Evolutionary conservation across 2,797 vertebrate species (phyloP).

Genomic region (Cirrhinus mrigala): DNA sequence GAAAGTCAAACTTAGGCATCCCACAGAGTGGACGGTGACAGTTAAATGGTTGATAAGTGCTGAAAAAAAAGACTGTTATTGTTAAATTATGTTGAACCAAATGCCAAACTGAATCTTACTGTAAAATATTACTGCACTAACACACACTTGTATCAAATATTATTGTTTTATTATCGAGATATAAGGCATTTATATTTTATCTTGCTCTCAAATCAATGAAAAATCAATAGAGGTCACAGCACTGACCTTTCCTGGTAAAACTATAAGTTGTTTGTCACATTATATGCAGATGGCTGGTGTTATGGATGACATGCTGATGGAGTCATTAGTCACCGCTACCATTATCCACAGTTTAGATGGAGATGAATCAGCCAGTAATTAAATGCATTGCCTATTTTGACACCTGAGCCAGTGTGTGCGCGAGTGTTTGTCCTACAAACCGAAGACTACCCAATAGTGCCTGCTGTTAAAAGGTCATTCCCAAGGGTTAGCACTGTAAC

Average conservation of each 20-base stretch:
- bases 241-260: slow-evolving; percentile 48
- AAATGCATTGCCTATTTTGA: slow-evolving; percentile 65
- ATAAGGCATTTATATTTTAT: slow-evolving; percentile 7
- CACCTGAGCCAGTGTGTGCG: slow-evolving; percentile 47
- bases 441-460: slow-evolving; percentile 47
- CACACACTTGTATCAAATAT: background rate
- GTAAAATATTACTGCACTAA: background rate
- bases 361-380: slow-evolving; percentile 62
- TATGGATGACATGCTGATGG: slow-evolving; percentile 31
- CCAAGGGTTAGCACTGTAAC: slow-evolving; percentile 55
- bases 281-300: slow-evolving; percentile 23
- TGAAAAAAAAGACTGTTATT: background rate
- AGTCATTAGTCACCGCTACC: slow-evolving; percentile 21
- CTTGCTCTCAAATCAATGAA: slow-evolving; percentile 26
- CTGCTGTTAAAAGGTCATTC: slow-evolving; percentile 52
- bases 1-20: too few relatives aligned
- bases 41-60: too few relatives aligned
- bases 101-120: background rate
- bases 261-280: slow-evolving; percentile 40
- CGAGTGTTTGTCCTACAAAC: slow-evolving; percentile 48
- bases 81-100: background rate
- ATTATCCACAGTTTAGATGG: slow-evolving; percentile 13
- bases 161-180: background rate
- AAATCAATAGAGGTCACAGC: slow-evolving; percentile 50
- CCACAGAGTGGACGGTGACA: too few relatives aligned